Evolutionary conservation across 2,888 invertebrate species (phyloP).

Genomic region (Busseola fusca): DNA sequence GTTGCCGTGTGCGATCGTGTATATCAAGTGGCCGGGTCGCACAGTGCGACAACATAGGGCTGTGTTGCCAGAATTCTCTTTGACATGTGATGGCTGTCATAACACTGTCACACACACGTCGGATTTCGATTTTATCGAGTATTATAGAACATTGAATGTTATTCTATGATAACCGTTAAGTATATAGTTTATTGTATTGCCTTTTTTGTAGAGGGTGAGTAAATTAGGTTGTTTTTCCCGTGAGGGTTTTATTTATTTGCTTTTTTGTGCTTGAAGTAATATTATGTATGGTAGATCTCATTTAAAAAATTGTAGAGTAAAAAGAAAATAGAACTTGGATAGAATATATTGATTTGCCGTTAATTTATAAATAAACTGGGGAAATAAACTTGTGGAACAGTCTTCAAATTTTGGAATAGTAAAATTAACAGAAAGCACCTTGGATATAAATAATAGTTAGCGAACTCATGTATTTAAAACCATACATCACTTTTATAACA

Average conservation of each 20-base stretch:
- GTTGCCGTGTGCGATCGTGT: slow-evolving; percentile 51
- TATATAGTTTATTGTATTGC: slow-evolving; percentile 35
- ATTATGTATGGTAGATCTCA: too few relatives aligned
- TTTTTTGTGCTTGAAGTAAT: not conserved
- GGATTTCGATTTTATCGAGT: slow-evolving; percentile 58
- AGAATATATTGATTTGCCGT: too few relatives aligned
- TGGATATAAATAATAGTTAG: not conserved
- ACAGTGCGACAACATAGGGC: slow-evolving; percentile 57
- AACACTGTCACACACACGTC: slow-evolving; percentile 61
- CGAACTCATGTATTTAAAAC: not conserved
- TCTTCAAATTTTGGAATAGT: not conserved
- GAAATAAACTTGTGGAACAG: accelerated
- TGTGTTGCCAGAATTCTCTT: slow-evolving; percentile 54
- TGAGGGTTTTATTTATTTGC: not conserved
- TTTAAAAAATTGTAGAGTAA: too few relatives aligned
- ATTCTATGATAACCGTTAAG: slow-evolving; percentile 49
- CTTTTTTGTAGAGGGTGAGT: slow-evolving; percentile 21
- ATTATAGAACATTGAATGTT: slow-evolving; percentile 52
- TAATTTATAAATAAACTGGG: not conserved
- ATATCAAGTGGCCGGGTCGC: slow-evolving; percentile 53
- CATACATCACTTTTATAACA: not conserved
- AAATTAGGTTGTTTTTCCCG: slow-evolving; percentile 28
- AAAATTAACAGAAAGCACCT: too few relatives aligned
- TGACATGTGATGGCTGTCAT: slow-evolving; percentile 60
- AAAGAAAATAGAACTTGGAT: not conserved